Base-by-base conservation (phyloP, 2,888 invertebrate species). In the Bembecia ichneumoniformis region DNA sequence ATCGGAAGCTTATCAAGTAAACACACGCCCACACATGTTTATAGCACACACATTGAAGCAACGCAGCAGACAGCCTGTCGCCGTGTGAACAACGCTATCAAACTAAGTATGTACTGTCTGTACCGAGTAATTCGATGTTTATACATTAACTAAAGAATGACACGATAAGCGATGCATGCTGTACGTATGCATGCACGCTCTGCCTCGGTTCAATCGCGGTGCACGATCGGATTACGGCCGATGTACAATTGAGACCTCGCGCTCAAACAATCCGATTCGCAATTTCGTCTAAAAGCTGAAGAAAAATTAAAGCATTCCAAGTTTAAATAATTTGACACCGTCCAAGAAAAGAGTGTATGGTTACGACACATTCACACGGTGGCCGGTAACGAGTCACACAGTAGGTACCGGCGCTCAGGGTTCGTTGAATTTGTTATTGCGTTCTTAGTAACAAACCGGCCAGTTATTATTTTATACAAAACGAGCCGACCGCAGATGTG, bases 341-440 rank as follows among this genome's bases (percentile, higher is more conserved):
- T 69, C 65, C 60, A 68, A 64, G 76, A 74, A 75, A 75, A 81
- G 79, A 77, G 71, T 69, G 66, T 74, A 71, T 70, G 68, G n/a
- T 72, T 71, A 70, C 68, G 71, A 72, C 71, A 77, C 76, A 82
- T 86, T 84, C 86, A 86, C 86, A 86, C 86, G 84, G 84, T 82
- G 77, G 76, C 71, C 72, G 63, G 72, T 65, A 68, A 67, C 71
- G 74, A 82, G 77, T 84, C 82, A 77, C 82, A 77, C 81, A 80
- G 82, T 77, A 82, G n/a, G n/a, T 28, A 5, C 83, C 79, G 79
- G 82, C 20, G 20, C 7, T 5, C 78, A 82, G 82, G 79, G 87
- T 87, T 87, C 87, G 84, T 86, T 86, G 87, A 83, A 86, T 86
- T 86, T 82, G 80, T 87, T 86, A 87, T 86, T 77, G 77, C 86